Conservation (phyloP, 2,113 vertebrate genomes). For the Climacteris rufus region DNA sequence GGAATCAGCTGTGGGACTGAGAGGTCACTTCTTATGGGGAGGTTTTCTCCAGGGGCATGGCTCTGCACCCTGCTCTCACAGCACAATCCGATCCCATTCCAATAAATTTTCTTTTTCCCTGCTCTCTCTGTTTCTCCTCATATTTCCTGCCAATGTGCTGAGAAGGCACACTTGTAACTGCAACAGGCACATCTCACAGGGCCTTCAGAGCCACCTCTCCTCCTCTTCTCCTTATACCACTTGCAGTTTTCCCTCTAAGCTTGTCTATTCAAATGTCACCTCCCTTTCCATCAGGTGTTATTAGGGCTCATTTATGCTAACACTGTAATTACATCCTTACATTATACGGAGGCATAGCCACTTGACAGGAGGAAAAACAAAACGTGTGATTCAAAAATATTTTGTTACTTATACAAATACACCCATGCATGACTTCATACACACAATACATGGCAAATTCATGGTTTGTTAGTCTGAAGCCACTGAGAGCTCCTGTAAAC, state of each 20-base stretch:
- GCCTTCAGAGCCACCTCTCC: neutral
- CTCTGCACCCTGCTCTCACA: neutral
- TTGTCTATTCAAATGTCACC: neutral
- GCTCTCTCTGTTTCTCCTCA: neutral
- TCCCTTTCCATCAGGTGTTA: neutral
- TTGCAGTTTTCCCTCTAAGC: neutral
- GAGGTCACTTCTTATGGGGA: neutral
- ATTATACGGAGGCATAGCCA: neutral
- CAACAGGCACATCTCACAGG: neutral
- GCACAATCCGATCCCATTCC: neutral
- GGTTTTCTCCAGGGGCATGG: neutral
- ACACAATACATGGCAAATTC: neutral
- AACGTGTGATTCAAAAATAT: neutral
- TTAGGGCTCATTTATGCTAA: neutral
- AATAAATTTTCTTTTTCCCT: neutral
- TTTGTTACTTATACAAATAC: neutral
- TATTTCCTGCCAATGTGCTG: neutral
- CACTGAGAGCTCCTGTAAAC: neutral
- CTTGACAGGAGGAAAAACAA: neutral
- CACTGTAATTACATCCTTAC: neutral
- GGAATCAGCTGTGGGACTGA: neutral
- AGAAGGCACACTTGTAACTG: rapidly evolving
- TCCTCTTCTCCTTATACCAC: neutral
- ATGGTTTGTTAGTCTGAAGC: neutral
- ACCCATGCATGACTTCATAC: rapidly evolving